Evolutionary conservation across 2,888 invertebrate species (phyloP).

Genomic region (Invenusta paracnida): DNA sequence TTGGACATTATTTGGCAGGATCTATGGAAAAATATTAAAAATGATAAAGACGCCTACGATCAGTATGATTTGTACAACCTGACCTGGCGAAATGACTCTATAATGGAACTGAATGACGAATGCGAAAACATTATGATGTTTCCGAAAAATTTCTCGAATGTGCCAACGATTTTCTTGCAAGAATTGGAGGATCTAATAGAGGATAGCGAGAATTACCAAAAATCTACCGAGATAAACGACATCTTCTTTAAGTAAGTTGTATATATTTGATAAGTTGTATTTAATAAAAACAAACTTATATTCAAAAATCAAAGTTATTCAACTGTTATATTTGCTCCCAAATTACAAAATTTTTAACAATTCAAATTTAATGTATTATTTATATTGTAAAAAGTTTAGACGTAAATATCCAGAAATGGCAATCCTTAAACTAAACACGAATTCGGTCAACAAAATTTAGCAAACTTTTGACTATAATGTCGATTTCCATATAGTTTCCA

Average conservation of each 20-base stretch:
- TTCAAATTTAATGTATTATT: too few relatives aligned
- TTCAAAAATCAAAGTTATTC: too few relatives aligned
- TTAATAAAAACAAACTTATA: too few relatives aligned
- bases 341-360: too few relatives aligned
- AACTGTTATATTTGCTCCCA: too few relatives aligned
- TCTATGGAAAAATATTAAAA: neutral
- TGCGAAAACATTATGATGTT: neutral
- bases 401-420: too few relatives aligned
- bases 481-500: too few relatives aligned
- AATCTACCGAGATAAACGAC: neutral
- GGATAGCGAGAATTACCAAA: neutral
- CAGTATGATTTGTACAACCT: neutral
- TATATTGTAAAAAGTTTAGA: too few relatives aligned
- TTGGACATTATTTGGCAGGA: neutral
- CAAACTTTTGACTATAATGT: too few relatives aligned
- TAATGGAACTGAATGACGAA: neutral
- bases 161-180: neutral
- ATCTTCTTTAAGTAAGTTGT: neutral
- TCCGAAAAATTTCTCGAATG: neutral
- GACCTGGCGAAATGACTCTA: neutral
- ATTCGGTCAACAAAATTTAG: too few relatives aligned
- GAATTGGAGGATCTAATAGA: neutral
- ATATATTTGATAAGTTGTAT: too few relatives aligned
- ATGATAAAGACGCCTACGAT: neutral
- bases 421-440: too few relatives aligned